These are phyloP conservation scores for Euphydryas editha DNA, from an alignment of 2,888 invertebrate genomes.

Conservation along the genomic window DNA sequence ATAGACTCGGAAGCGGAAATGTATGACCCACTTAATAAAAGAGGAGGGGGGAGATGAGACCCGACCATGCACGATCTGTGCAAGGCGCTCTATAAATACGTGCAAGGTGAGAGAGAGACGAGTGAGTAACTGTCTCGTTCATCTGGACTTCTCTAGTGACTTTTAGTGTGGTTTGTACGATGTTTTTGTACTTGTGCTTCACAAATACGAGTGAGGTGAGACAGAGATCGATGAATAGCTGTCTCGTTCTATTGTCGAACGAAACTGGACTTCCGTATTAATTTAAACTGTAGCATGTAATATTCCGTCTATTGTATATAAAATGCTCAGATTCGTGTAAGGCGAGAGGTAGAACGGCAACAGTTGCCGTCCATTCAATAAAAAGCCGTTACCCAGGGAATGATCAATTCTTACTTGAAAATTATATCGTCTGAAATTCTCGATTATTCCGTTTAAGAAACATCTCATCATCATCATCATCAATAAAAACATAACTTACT, in stretches of 20 bases:
- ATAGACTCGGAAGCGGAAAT: conserved; percentile 87
- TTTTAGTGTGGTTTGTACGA: neutral
- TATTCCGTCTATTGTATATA: no score
- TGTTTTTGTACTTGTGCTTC: neutral
- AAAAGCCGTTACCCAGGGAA: no score
- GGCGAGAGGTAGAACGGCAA: neutral
- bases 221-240: no score
- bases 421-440: no score
- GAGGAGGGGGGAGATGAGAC: conserved; percentile 77
- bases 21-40: conserved; percentile 75
- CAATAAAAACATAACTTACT: no score
- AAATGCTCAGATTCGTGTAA: conserved; percentile 10
- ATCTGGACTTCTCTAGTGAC: conserved; percentile 7
- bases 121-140: conserved; percentile 31
- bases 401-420: no score
- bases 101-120: conserved; percentile 47
- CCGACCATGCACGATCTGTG: conserved; percentile 75
- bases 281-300: no score
- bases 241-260: no score
- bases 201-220: neutral
- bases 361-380: neutral
- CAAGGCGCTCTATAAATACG: conserved; percentile 73
- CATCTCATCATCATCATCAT: no score
- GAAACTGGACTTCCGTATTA: no score
- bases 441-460: no score